Evolutionary conservation across 2,888 invertebrate genomes (phyloP).

Genomic region (Polydesmus complanatus): DNA sequence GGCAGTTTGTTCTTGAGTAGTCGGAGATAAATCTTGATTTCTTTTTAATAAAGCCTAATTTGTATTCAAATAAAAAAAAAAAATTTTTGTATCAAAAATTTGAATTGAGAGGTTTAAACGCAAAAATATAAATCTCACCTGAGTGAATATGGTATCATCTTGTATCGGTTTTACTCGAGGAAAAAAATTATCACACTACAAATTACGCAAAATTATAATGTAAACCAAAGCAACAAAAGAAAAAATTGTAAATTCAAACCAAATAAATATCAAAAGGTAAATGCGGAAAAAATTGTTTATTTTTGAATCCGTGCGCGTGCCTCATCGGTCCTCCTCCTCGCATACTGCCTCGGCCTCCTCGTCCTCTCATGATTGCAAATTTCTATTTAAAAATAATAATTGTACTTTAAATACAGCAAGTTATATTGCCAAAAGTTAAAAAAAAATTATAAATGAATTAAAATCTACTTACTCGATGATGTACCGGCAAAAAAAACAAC

Average conservation of each 20-base stretch:
- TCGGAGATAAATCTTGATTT: constrained; percentile 80
- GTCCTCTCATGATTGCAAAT: constrained; percentile 20
- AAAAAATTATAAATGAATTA: too few species aligned
- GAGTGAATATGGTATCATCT: constrained; percentile 72
- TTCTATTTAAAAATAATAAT: too few species aligned
- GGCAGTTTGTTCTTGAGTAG: constrained; percentile 77
- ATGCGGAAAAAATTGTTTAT: constrained; percentile 22
- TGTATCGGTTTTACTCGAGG: constrained; percentile 65
- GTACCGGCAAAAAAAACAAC: too few species aligned
- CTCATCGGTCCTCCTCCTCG: constrained; percentile 19
- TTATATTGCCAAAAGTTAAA: too few species aligned
- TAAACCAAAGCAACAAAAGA: background rate
- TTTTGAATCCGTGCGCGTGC: constrained; percentile 18
- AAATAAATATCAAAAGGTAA: constrained; percentile 77
- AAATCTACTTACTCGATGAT: too few species aligned
- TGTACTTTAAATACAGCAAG: too few species aligned
- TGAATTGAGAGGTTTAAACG: background rate
- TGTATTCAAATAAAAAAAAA: constrained; percentile 7
- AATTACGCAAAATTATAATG: background rate
- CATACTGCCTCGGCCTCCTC: constrained; percentile 17
- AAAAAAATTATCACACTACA: constrained; percentile 65
- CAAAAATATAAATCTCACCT: constrained; percentile 37
- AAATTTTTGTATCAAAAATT: background rate
- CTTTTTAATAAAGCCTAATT: constrained; percentile 74
- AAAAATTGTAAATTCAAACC: constrained; percentile 13